A percentile compares a stretch with the other conserved stretches of the same genome.
Evolutionary conservation across 1,140 invertebrate species (phyloP).

Genomic region (Phenacoccus solenopsis): DNA sequence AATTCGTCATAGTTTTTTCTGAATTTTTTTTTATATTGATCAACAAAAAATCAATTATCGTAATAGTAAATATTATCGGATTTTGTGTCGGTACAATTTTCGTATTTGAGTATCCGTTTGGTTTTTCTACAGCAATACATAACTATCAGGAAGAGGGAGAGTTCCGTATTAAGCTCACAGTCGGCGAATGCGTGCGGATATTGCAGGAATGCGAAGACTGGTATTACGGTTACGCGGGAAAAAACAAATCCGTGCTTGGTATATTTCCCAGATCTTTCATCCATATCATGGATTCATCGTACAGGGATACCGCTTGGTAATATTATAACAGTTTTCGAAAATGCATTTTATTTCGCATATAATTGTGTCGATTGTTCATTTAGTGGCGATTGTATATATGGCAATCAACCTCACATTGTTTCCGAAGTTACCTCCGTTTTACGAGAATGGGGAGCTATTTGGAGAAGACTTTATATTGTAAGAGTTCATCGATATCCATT

Average conservation of each 20-base stretch:
- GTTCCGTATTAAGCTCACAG: conserved; percentile 44
- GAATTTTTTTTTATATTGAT: no score
- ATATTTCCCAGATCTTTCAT: conserved; percentile 80
- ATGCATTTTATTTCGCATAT: not conserved
- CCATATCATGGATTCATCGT: conserved; percentile 44
- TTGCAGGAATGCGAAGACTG: conserved; percentile 55
- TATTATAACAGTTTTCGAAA: not conserved
- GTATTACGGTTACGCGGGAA: conserved; percentile 58
- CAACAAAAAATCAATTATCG: no score
- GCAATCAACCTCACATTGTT: conserved; percentile 43
- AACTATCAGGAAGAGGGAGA: conserved; percentile 45
- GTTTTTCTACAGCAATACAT: conserved; percentile 45
- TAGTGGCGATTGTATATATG: conserved; percentile 9
- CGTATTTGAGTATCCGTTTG: no score
- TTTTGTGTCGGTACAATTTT: no score
- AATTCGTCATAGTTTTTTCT: no score
- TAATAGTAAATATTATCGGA: no score
- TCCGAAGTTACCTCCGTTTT: conserved; percentile 79
- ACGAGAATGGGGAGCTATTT: conserved; percentile 75
- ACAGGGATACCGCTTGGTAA: not conserved
- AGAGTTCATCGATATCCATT: conserved; percentile 32
- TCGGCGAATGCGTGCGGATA: conserved; percentile 62
- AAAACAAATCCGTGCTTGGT: conserved; percentile 46
- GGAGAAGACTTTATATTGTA: conserved; percentile 74
- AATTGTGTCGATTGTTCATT: not conserved